Evolutionary conservation across 2,888 invertebrate species (phyloP).

Genomic region (Thereva unica): DNA sequence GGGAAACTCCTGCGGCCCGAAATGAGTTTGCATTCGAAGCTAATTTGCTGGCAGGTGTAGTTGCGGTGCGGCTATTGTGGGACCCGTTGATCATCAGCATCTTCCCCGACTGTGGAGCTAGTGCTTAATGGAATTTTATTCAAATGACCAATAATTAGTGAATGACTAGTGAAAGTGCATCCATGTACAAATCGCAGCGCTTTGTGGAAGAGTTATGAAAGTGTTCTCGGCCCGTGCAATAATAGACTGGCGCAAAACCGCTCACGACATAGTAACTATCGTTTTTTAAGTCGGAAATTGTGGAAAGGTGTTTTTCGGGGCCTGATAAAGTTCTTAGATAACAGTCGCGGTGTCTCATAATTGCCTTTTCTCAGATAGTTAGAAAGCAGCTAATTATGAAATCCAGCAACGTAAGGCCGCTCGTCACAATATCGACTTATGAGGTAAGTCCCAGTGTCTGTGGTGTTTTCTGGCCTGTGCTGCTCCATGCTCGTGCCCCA

Average conservation of each 20-base stretch:
- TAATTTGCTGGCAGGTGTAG: no score
- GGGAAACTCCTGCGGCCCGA: no score
- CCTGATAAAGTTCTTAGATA: conserved; percentile 26
- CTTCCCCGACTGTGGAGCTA: background rate
- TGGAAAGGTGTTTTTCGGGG: conserved; percentile 8
- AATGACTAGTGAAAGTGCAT: conserved; percentile 28
- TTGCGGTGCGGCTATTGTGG: no score
- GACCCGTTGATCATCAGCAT: no score
- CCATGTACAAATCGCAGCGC: conserved; percentile 16
- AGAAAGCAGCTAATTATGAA: conserved; percentile 38
- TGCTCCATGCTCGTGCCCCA: no score
- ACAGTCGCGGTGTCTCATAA: conserved; percentile 14
- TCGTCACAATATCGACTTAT: conserved; percentile 52
- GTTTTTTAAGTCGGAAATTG: no score
- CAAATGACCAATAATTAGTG: conserved; percentile 8
- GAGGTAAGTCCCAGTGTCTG: conserved; percentile 45
- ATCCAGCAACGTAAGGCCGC: conserved; percentile 48
- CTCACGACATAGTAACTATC: no score
- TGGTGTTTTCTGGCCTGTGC: no score
- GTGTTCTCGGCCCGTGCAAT: no score
- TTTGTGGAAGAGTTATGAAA: background rate
- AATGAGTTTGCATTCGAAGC: no score
- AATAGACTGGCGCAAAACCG: no score
- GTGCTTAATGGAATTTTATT: background rate
- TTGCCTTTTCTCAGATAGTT: conserved; percentile 20